Evolutionary conservation across 2,113 vertebrate species (phyloP).

Genomic region (Paramormyrops kingsleyae): DNA sequence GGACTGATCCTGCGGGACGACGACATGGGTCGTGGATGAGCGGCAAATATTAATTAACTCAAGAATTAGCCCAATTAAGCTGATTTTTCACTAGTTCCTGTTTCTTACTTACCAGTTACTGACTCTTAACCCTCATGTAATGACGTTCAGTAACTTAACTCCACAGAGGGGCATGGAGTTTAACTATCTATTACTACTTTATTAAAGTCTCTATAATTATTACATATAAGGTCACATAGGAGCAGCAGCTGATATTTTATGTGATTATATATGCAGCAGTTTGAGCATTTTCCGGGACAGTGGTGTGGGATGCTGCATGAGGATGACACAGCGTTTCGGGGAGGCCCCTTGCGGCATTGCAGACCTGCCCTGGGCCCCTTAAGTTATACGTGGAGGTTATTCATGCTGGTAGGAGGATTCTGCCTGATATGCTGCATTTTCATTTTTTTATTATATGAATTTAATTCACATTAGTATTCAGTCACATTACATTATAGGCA

Average conservation of each 20-base stretch:
- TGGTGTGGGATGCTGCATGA: not conserved
- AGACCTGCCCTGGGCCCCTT: not conserved
- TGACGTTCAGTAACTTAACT: conserved; percentile 2
- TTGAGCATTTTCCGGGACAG: not conserved
- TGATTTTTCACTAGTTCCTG: conserved; percentile 10
- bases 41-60: conserved; percentile 10
- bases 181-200: not conserved
- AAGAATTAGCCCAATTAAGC: conserved; percentile 12
- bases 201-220: conserved; percentile 19
- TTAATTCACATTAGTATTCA: not conserved
- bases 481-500: not conserved
- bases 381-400: not conserved
- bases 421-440: not conserved
- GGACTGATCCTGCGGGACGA: not conserved
- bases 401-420: not conserved
- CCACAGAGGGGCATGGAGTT: conserved; percentile 7
- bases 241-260: not conserved
- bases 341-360: not conserved
- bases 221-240: conserved; percentile 11
- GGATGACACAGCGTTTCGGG: not conserved
- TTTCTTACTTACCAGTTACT: conserved; percentile 9
- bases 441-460: not conserved
- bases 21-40: not conserved
- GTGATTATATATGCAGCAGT: not conserved
- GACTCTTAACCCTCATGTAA: conserved; percentile 17